These are phyloP conservation scores for Oncorhynchus kisutch DNA, from an alignment of 2,113 vertebrate genomes.

Conservation along the genomic window DNA sequence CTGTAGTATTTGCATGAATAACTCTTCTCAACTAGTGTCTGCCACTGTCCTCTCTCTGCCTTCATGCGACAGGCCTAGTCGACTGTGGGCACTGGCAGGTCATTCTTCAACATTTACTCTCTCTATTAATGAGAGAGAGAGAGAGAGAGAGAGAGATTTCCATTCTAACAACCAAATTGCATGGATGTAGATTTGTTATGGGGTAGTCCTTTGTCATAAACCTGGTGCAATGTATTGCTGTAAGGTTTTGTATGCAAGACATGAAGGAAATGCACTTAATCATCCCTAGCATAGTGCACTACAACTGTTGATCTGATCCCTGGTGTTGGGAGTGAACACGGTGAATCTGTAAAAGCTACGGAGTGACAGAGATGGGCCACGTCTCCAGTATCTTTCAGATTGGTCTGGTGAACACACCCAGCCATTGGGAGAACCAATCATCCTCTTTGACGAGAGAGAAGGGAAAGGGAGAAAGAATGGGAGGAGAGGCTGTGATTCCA, in stretches of 20 bases:
- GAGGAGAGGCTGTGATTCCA: slow-evolving; percentile 11
- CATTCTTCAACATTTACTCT: no score
- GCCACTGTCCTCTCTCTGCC: background rate
- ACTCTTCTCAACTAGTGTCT: slow-evolving; percentile 22
- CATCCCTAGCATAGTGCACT: background rate
- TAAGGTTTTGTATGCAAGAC: no score
- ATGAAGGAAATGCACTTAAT: background rate
- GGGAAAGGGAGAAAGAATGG: slow-evolving; percentile 33
- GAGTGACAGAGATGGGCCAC: background rate
- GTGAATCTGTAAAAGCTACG: background rate
- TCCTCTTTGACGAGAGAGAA: slow-evolving; percentile 26
- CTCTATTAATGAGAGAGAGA: no score
- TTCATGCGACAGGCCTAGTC: slow-evolving; percentile 14
- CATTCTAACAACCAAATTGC: background rate
- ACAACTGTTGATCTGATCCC: background rate
- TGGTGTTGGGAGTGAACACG: background rate
- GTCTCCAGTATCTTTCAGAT: slow-evolving; percentile 10
- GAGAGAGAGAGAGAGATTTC: no score
- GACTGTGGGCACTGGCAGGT: slow-evolving; percentile 4
- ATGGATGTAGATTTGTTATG: background rate
- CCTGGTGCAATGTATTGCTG: no score
- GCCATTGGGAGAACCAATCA: slow-evolving; percentile 35
- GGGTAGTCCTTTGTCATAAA: background rate
- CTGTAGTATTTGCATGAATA: slow-evolving; percentile 43
- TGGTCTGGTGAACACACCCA: slow-evolving; percentile 26